Conservation (phyloP, 1,140 invertebrate species). For the Trachymyrmex septentrionalis region DNA sequence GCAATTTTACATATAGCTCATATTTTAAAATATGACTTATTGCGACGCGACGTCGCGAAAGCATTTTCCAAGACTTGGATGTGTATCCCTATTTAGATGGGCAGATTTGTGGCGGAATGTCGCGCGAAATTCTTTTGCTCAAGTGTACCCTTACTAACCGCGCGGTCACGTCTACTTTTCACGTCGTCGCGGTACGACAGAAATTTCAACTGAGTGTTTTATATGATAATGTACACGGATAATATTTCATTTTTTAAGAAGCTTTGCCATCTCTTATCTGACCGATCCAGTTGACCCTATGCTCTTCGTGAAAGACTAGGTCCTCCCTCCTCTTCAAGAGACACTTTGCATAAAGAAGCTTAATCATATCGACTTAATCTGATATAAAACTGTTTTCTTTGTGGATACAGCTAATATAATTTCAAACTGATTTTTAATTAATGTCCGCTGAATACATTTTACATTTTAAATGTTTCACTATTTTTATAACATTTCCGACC, state of each 20-base stretch:
- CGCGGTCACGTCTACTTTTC: slow-evolving; percentile 43
- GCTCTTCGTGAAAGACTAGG: slow-evolving; percentile 11
- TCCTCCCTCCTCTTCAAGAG: background rate
- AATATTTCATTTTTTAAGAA: slow-evolving; percentile 51
- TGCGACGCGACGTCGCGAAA: background rate
- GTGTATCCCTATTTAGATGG: slow-evolving; percentile 35
- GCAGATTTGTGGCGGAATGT: slow-evolving; percentile 31
- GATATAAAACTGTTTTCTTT: slow-evolving; percentile 50
- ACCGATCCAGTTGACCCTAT: slow-evolving; percentile 42
- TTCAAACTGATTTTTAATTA: slow-evolving; percentile 41
- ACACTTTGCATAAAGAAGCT: slow-evolving; percentile 54
- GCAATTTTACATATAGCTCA: slow-evolving; percentile 12
- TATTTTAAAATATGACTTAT: slow-evolving; percentile 38
- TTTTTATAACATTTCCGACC: background rate
- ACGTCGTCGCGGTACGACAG: slow-evolving; percentile 13
- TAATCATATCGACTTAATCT: slow-evolving; percentile 54
- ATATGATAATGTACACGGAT: slow-evolving; percentile 60
- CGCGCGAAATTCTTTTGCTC: slow-evolving; percentile 19
- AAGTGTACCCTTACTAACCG: slow-evolving; percentile 14
- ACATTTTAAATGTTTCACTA: background rate
- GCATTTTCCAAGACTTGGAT: slow-evolving; percentile 15
- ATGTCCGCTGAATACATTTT: background rate
- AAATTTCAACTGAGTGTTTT: slow-evolving; percentile 55
- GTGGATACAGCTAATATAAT: background rate
- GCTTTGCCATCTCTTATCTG: slow-evolving; percentile 63